A percentile compares a stretch with the other conserved stretches of the same genome.
phyloP scores from a whole-genome alignment of 2,113 vertebrate species.

The Lipotes vexillifer region DNA sequence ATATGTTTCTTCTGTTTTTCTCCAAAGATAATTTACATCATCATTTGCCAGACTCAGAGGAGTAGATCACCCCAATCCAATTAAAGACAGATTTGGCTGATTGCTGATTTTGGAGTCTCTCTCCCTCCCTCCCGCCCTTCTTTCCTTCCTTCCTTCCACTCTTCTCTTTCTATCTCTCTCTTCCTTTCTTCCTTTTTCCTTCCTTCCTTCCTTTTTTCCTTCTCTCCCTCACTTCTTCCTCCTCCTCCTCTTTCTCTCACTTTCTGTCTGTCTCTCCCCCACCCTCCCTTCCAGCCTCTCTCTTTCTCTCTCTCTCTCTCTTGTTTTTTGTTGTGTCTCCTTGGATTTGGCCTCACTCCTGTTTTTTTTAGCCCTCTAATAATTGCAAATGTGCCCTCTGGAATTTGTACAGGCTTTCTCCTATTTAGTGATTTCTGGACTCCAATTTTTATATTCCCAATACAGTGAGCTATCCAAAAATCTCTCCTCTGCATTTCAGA shows the following conservation, averaged over 20 bases:
- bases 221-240: accelerated
- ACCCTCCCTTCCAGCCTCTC: background rate
- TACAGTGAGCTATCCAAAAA: background rate
- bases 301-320: too few relatives aligned
- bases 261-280: accelerated
- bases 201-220: background rate
- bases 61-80: background rate
- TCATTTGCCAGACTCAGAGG: background rate
- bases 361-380: background rate
- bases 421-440: background rate
- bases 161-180: too few relatives aligned
- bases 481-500: background rate
- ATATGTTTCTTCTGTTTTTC: background rate
- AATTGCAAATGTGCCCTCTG: background rate
- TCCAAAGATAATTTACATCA: background rate
- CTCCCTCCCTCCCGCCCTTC: accelerated
- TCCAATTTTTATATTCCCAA: background rate
- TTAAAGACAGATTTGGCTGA: background rate
- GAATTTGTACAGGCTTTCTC: background rate
- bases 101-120: background rate
- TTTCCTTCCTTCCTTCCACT: accelerated
- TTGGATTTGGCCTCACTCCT: background rate
- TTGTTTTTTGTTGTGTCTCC: background rate
- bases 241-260: accelerated
- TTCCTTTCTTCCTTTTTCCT: too few relatives aligned